These are phyloP conservation scores for Halictus ligatus DNA, from an alignment of 2,888 invertebrate genomes.

Conservation along the genomic window DNA sequence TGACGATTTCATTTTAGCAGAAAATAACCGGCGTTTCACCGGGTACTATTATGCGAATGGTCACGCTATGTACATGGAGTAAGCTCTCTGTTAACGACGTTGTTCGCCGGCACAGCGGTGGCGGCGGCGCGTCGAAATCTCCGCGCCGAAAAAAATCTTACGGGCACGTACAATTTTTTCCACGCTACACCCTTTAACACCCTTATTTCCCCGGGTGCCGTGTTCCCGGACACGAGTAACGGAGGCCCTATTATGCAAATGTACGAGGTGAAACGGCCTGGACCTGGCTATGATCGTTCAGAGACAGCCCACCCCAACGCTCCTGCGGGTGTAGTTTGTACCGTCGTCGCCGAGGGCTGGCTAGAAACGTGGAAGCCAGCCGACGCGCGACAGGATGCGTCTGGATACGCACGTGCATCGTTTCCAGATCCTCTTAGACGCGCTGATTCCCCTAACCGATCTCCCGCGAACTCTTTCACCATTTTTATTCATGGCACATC, in stretches of 20 bases:
- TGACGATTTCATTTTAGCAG: slow-evolving; percentile 11
- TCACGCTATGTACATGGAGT: slow-evolving; percentile 28
- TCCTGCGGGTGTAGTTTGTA: slow-evolving; percentile 69
- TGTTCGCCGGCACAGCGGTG: slow-evolving; percentile 21
- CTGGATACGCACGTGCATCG: slow-evolving; percentile 50
- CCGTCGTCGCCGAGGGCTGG: slow-evolving; percentile 37
- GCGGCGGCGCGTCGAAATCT: slow-evolving; percentile 46
- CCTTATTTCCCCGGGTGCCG: slow-evolving; percentile 76
- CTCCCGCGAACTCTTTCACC: not conserved
- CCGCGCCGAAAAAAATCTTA: slow-evolving; percentile 63
- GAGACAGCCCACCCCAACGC: slow-evolving; percentile 69
- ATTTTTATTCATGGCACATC: not conserved
- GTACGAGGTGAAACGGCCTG: slow-evolving; percentile 75
- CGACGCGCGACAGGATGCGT: slow-evolving; percentile 40
- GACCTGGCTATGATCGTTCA: slow-evolving; percentile 76
- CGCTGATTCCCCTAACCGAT: not conserved
- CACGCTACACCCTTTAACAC: slow-evolving; percentile 73
- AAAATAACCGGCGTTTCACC: not conserved
- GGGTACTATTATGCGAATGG: slow-evolving; percentile 46
- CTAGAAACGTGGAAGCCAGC: slow-evolving; percentile 26
- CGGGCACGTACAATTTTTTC: slow-evolving; percentile 67
- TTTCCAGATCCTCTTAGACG: not conserved
- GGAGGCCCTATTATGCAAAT: slow-evolving; percentile 78
- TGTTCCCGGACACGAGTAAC: slow-evolving; percentile 69
- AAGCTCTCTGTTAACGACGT: slow-evolving; percentile 31